Base-by-base conservation (phyloP, 2,888 invertebrate genomes). In the Sycophila texana region DNA sequence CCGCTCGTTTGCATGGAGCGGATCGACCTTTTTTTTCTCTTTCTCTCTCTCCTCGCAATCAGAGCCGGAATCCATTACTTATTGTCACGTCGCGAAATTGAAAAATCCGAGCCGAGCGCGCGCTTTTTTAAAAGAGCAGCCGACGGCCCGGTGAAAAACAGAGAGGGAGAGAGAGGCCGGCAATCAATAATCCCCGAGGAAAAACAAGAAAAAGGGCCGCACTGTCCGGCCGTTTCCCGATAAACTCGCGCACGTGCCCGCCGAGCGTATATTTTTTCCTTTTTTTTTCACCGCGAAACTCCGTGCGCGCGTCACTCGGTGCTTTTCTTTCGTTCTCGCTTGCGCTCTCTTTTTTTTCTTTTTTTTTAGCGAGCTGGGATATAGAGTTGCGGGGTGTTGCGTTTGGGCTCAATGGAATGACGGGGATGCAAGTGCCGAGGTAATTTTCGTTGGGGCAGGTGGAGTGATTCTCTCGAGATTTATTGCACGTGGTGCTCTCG, bases 171-270 rank as follows among this genome's bases (percentile, higher is more conserved):
- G 39, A 77, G 12, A 16, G 49, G 58, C 18, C 12, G 65, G 66
- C 77, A 72, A 77, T 77, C 77, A 66, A 77, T 77, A 77, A 70
- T 76, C 68, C 75, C 68, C 75, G 30, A 26, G 39, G 57, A 39
- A 66, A 66, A 39, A 57, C 20, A 39, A 39, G 39, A 63, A 63
- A 39, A 63, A 63, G 18, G 30, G 39, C 22, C 26, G 16, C 51
- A 26, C n/a, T 12, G 53, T 18, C 18, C 47, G 7, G 53, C 26
- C 66, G 74, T 67, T 67, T 66, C 57, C 22, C 65, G 66, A 65
- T 74, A 74, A 57, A 74, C 66, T 66, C 26, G n/a, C 55, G 20
- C 39, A 20, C 26, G n/a, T 0, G 4, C 55, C 4, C 16, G 30
- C 12, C 16, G 10, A 26, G 16, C 30, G 22, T 4, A 60, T 13